These are phyloP conservation scores for Melanotus villosus DNA, from an alignment of 2,888 invertebrate species.

Conservation along the genomic window DNA sequence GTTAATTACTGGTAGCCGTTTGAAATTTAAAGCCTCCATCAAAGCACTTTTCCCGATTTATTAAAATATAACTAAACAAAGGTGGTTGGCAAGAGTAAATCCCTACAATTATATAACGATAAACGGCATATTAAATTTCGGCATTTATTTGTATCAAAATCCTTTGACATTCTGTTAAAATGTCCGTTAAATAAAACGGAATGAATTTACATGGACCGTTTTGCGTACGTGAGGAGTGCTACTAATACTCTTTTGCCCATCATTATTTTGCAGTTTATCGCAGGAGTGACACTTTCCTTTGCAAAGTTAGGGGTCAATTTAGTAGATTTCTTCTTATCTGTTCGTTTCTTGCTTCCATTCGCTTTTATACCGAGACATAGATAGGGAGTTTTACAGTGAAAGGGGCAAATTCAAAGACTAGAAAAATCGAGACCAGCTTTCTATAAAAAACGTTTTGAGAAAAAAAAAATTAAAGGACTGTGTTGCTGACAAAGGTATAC, in stretches of 20 bases:
- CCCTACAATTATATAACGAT: too few relatives aligned
- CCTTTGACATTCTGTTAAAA: too few relatives aligned
- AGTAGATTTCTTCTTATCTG: conserved; percentile 24
- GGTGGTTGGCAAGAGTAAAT: too few relatives aligned
- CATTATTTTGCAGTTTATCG: conserved; percentile 23
- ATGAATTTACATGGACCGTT: too few relatives aligned
- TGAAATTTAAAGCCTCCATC: conserved; percentile 1
- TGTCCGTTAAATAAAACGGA: too few relatives aligned
- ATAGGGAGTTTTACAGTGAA: conserved; percentile 20
- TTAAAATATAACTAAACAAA: background rate
- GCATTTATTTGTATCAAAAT: too few relatives aligned
- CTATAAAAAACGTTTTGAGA: conserved; percentile 1
- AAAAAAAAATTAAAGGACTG: background rate
- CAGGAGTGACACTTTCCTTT: conserved; percentile 18
- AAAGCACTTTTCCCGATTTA: background rate
- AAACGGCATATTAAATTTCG: too few relatives aligned
- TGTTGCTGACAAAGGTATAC: background rate
- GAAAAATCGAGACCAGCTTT: background rate
- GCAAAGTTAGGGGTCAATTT: conserved; percentile 25
- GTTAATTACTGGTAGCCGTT: conserved; percentile 26
- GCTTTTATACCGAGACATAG: conserved; percentile 18
- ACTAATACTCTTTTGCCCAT: background rate
- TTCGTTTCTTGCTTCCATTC: conserved; percentile 23
- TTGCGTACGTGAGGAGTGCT: background rate
- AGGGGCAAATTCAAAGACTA: conserved; percentile 24